phyloP scores from a whole-genome alignment of 1,140 invertebrate genomes.

The Cephus cinctus region DNA sequence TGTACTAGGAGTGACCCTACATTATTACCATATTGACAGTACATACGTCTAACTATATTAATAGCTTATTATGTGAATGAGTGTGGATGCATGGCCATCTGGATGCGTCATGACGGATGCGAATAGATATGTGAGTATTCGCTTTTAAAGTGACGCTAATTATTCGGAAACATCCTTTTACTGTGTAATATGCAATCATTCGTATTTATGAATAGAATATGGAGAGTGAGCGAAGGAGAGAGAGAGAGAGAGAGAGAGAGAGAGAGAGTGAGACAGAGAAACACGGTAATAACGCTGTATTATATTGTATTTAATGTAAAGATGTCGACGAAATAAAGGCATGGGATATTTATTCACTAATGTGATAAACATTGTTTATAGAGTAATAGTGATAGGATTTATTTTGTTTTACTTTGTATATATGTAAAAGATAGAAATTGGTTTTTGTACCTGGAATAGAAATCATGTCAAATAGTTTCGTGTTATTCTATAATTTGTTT shows the following conservation, averaged over 20 bases:
- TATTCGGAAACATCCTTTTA: conserved; percentile 17
- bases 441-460: no score
- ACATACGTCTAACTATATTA: background rate
- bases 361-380: no score
- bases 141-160: conserved; percentile 1
- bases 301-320: conserved; percentile 48
- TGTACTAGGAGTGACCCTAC: no score
- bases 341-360: conserved; percentile 52
- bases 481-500: no score
- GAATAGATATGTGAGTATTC: background rate
- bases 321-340: conserved; percentile 48
- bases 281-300: conserved; percentile 31
- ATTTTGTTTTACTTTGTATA: background rate
- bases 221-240: no score
- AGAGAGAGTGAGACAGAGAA: background rate
- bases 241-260: no score
- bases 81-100: no score
- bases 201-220: conserved; percentile 32
- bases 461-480: no score
- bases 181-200: conserved; percentile 43
- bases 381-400: background rate
- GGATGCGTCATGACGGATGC: no score
- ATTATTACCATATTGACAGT: no score
- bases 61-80: background rate
- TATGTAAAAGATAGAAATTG: no score